Evolutionary conservation across 2,113 vertebrate species (phyloP).

Genomic region (Dascyllus trimaculatus): DNA sequence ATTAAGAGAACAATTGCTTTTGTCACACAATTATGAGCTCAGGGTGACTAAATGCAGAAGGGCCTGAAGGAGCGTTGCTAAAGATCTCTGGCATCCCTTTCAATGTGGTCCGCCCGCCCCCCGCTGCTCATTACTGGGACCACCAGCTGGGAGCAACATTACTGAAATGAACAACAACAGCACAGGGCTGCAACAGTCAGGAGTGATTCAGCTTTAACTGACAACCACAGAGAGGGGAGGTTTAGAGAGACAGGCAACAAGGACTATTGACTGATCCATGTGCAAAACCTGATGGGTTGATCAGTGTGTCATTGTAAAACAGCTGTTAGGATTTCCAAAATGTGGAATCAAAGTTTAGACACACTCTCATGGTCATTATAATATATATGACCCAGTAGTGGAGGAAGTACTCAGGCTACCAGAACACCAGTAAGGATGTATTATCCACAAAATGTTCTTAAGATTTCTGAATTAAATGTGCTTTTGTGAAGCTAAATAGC

Average conservation of each 20-base stretch:
- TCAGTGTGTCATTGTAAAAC: background rate
- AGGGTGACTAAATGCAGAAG: constrained; percentile 81
- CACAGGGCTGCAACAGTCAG: constrained; percentile 26
- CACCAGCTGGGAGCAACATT: constrained; percentile 77
- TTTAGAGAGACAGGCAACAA: constrained; percentile 32
- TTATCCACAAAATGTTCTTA: too few relatives aligned
- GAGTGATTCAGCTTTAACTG: constrained; percentile 39
- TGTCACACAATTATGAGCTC: constrained; percentile 87
- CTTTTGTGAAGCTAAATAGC: too few relatives aligned
- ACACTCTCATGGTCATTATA: background rate
- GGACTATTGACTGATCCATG: constrained; percentile 6
- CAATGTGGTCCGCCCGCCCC: constrained; percentile 70
- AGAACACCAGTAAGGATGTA: too few relatives aligned
- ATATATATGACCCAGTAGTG: too few relatives aligned
- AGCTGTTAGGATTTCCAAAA: background rate
- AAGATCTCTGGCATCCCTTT: constrained; percentile 82
- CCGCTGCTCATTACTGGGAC: constrained; percentile 73
- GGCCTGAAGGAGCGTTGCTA: constrained; percentile 81
- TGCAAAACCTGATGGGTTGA: background rate
- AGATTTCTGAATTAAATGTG: too few relatives aligned
- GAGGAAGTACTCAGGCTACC: too few relatives aligned
- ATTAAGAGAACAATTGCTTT: constrained; percentile 88
- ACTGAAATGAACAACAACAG: constrained; percentile 66
- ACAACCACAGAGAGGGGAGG: constrained; percentile 7
- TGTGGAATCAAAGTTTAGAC: background rate